Percentiles rank a stretch among this genome's conserved stretches.
Evolutionary conservation across 1,140 invertebrate genomes (phyloP).

Genomic region (Tigriopus japonicus): DNA sequence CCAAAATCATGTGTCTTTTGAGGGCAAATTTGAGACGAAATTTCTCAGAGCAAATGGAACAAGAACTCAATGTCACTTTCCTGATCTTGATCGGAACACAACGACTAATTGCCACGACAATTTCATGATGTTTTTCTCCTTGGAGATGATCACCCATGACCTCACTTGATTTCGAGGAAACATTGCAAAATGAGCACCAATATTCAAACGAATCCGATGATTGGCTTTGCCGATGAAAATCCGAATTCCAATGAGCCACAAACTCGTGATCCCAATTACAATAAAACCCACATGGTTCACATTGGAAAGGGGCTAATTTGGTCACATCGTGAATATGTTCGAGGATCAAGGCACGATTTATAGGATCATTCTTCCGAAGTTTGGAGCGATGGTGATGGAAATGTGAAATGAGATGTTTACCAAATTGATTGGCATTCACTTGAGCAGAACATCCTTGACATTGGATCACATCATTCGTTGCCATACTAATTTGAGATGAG

Average conservation of each 20-base stretch:
- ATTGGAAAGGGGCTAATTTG: constrained; percentile 1
- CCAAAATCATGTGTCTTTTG: neutral
- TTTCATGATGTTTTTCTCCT: neutral
- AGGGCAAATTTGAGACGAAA: constrained; percentile 1
- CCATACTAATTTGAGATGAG: no score
- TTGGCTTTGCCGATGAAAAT: no score
- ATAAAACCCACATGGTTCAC: neutral
- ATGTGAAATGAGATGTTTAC: constrained; percentile 2
- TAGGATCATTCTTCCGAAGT: neutral
- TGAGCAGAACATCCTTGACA: neutral
- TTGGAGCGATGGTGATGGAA: constrained; percentile 7
- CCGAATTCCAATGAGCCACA: neutral
- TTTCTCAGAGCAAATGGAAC: neutral
- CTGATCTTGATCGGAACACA: constrained; percentile 4
- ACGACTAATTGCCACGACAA: neutral
- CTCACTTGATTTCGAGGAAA: neutral
- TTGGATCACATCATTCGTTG: neutral
- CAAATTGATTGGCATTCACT: neutral
- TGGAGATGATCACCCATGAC: neutral
- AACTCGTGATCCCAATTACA: constrained; percentile 7
- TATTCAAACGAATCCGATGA: neutral
- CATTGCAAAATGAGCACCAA: constrained; percentile 8
- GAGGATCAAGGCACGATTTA: neutral
- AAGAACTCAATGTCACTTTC: neutral
- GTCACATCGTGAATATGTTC: neutral